Conservation (phyloP, 2,888 invertebrate genomes). For the Drosophila cognata region DNA sequence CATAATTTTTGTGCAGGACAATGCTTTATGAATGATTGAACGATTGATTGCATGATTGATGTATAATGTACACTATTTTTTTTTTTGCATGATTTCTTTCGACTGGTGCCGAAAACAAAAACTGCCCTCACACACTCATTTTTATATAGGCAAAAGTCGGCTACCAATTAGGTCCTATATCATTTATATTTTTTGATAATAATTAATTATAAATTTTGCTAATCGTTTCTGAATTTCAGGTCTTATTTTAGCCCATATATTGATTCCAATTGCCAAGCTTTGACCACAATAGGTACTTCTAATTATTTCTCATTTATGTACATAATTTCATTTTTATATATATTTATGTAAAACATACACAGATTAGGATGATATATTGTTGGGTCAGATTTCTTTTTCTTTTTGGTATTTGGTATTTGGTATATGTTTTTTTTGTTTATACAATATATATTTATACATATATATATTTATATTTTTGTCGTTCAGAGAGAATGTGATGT, state of each 20-base stretch:
- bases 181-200: not conserved
- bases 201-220: not conserved
- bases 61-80: not conserved
- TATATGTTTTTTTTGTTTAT: too few species aligned
- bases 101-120: not conserved
- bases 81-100: not conserved
- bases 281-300: not conserved
- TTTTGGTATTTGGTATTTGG: not conserved
- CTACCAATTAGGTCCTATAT: not conserved
- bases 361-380: not conserved
- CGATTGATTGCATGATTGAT: not conserved
- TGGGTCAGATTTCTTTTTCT: not conserved
- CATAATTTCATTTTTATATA: not conserved
- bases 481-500: not conserved
- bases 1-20: not conserved
- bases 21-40: not conserved
- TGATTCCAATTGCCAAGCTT: not conserved
- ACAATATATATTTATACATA: not conserved
- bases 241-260: not conserved
- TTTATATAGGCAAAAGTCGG: not conserved
- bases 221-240: not conserved
- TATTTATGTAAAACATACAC: not conserved
- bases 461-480: not conserved
- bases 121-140: constrained; percentile 1
- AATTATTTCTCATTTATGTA: not conserved